A percentile compares a stretch with the other conserved stretches of the same genome.
These are phyloP conservation scores for Paracentrotus lividus DNA, from an alignment of 53 echinoderm and acorn worm species.

Conservation along the genomic window DNA sequence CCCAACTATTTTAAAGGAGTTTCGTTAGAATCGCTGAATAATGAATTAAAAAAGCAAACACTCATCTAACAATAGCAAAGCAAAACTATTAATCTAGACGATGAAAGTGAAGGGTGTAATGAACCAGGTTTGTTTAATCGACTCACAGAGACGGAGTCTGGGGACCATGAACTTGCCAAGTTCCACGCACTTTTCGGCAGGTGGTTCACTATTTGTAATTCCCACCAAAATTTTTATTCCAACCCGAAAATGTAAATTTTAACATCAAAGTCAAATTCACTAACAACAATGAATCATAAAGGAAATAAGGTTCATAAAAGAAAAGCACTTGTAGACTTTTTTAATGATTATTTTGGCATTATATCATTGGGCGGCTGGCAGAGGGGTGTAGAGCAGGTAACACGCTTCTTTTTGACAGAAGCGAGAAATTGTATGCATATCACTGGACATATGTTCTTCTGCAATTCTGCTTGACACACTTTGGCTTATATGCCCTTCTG, in stretches of 20 bases:
- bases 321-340: too few species aligned
- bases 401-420: too few species aligned
- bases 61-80: constrained; percentile 43
- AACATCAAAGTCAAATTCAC: neutral
- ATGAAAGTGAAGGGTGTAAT: constrained; percentile 8
- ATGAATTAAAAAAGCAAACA: constrained; percentile 61
- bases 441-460: too few species aligned
- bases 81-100: constrained; percentile 48
- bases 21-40: constrained; percentile 1
- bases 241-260: neutral
- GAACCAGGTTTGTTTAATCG: constrained; percentile 36
- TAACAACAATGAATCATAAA: neutral
- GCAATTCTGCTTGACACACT: too few species aligned
- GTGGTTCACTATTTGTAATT: constrained; percentile 41
- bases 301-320: neutral
- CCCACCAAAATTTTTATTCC: neutral
- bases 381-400: too few species aligned
- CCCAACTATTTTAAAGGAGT: neutral
- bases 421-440: too few species aligned
- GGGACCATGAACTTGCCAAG: neutral
- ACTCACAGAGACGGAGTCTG: neutral
- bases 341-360: too few species aligned
- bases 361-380: too few species aligned
- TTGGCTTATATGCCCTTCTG: too few species aligned
- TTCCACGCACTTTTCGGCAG: constrained; percentile 38